Evolutionary conservation across 2,797 vertebrate species (phyloP), one percentile per base, ranked within the genome.

Genomic region (Pampus argenteus): DNA sequence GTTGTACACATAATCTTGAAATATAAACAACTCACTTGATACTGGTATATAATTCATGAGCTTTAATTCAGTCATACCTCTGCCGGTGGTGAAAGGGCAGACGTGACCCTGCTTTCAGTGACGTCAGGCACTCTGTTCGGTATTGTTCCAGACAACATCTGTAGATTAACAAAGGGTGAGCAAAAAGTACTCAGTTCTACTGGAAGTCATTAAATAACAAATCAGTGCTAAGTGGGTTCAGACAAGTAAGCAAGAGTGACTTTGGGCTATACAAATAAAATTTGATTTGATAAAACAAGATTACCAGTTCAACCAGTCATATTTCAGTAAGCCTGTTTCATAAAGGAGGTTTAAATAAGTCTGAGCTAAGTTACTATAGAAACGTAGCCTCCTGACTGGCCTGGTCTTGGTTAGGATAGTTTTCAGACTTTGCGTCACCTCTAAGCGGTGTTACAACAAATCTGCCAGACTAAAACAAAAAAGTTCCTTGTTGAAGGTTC

Each of bases 71-170:
- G 18, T 34, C 77, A 0, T 95, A 96, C 94, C 93, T 97, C 94
- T 85, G 93, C 94, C 85, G 93, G 89, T 65, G 95, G 93, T 84
- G 96, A 95, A 65, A 93, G 92, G 48, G 93, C 88, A 79, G 95
- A 94, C 74, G 91, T 90, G 85, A 94, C 93, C 89, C 92, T 95
- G 56, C 91, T 92, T 83, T 95, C 94, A 20, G 87, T 92, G 71
- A 91, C 87, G 86, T 94, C 94, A 86, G 92, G 92, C 86, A 91
- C 88, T 84, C 89, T 87, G 85, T 91, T 92, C 75, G 77, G 89
- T 72, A 91, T 94, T 64, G 91, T 92, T 81, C 85, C 95, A 78
- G 93, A 94, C 76, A 93, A 91, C 89, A 95, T 91, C 93, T 94
- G 71, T 1, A 58, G 38, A 78, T 31, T n/a, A 25, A 72, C 66